Base-by-base conservation (phyloP, 2,113 vertebrate species). In the Otus sunia region DNA sequence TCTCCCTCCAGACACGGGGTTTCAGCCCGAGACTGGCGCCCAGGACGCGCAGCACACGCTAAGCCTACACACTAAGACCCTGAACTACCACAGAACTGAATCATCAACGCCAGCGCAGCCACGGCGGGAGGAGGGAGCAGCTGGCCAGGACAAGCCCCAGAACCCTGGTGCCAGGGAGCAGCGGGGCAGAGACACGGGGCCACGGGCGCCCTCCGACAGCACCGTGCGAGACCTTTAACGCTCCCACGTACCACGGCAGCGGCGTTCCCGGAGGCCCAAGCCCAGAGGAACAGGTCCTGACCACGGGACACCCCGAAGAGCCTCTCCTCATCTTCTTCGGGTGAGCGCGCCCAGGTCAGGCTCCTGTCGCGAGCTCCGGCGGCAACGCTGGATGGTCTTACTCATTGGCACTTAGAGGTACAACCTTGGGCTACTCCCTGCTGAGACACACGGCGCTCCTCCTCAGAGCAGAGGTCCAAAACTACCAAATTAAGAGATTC, bases 221-320 rank as follows among this genome's bases (percentile, higher is more conserved):
- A n/a, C 13, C 22, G 0, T 0, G 2, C 0, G 25, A 36, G 37
- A 27, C 29, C 39, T 34, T 29, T 3, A 18, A 14, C 5, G 8
- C 19, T 12, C 49, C 22, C 88, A 6, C 1, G 1, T 12, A 4
- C 0, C 2, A 36, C 2, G 19, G 50, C 60, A n/a, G 55, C 0
- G 2, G 30, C 58, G 60, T 32, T 79, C 47, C 45, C 71, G 7
- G 6, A 25, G 29, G 66, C 41, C 50, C 45, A 9, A 26, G 67
- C 17, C 58, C 9, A 12, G 3, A 2, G 71, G 32, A 6, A 3
- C 6, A 8, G 52, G 91, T 2, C n/a, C 29, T 2, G 50, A 8
- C 2, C 0, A 12, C 14, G 17, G 73, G 15, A 26, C 30, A 15
- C 5, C 53, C n/a, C 52, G 3, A 5, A 11, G 50, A 5, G 3